Base-by-base conservation (phyloP, 2,888 invertebrate species). In the Agriopis aurantiaria region DNA sequence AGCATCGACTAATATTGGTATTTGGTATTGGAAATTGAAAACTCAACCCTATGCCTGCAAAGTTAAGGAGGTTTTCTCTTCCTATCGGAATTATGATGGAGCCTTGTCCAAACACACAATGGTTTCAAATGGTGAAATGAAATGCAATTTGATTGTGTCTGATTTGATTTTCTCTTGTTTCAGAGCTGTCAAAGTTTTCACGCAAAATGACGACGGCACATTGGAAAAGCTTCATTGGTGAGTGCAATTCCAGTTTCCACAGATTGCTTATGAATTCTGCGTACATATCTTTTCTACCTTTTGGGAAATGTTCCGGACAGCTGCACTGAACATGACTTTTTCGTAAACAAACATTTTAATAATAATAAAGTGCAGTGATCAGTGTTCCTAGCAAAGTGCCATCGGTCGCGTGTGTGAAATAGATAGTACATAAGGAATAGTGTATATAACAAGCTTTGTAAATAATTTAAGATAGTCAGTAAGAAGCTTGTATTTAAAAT, bases 141-240 rank as follows among this genome's bases (percentile, higher is more conserved):
- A 65, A 71, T 63, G 62, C 58, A 62, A 68, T 72, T 58, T 59
- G 12, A 14, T 12, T 55, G 51, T 51, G 43, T 64, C 68, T 71
- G 52, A 78, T 75, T 68, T 65, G 68, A n/a, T 6, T 71, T 53
- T 75, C 49, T 72, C 73, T 86, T 84, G 81, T 89, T 88, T 23
- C 89, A 89, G 89, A 71, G 52, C 73, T 67, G 68, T 72, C 68
- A 72, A 65, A 33, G 60, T 75, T 62, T 53, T 69, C 72, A 76
- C 72, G 66, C 84, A 89, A 77, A 75, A 90, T 90, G 90, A 77
- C 88, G 75, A 74, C 81, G 63, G 81, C 79, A 65, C 82, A 85
- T 79, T 86, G 88, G 85, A 83, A 85, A 75, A 80, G 85, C 68
- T 75, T 87, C 64, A 79, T 85, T 74, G 90, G 91, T 91, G 70